These are phyloP conservation scores for Prochilodus magdalenae DNA, from an alignment of 2,113 vertebrate species.

Conservation along the genomic window DNA sequence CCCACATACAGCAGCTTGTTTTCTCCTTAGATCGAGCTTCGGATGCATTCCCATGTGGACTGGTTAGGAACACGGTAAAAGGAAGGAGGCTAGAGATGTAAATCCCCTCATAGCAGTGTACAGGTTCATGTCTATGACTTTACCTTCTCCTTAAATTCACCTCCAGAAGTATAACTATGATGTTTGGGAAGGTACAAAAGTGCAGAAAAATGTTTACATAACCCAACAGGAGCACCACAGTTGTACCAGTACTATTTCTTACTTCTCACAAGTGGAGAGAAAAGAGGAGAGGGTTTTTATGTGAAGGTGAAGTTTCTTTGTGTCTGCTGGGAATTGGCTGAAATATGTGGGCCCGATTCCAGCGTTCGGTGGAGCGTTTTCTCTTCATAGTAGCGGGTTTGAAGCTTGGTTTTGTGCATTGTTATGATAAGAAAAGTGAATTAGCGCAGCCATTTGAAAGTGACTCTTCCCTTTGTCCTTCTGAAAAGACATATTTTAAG, in stretches of 20 bases:
- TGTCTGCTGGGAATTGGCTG: conserved; percentile 4
- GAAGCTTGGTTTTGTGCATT: conserved; percentile 2
- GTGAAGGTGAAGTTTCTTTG: neutral
- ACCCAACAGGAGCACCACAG: conserved; percentile 23
- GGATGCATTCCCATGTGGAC: conserved; percentile 63
- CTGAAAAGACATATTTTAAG: neutral
- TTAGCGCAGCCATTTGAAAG: conserved; percentile 18
- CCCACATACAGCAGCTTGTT: conserved; percentile 67
- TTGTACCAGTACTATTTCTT: neutral
- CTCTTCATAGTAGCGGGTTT: neutral
- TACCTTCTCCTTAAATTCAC: conserved; percentile 22
- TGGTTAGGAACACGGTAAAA: conserved; percentile 50
- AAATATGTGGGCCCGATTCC: conserved; percentile 26
- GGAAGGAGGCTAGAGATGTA: conserved; percentile 50
- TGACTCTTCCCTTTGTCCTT: conserved; percentile 8
- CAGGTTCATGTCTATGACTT: conserved; percentile 19
- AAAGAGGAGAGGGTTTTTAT: neutral
- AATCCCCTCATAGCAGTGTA: conserved; percentile 9
- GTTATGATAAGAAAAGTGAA: neutral
- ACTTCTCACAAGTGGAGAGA: neutral
- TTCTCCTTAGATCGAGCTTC: conserved; percentile 69
- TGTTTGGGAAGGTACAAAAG: conserved; percentile 27
- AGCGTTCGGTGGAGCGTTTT: neutral
- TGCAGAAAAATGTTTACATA: conserved; percentile 45
- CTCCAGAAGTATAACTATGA: neutral